phyloP scores from a whole-genome alignment of 2,888 invertebrate species.

The Epiperipatus broadwayi region DNA sequence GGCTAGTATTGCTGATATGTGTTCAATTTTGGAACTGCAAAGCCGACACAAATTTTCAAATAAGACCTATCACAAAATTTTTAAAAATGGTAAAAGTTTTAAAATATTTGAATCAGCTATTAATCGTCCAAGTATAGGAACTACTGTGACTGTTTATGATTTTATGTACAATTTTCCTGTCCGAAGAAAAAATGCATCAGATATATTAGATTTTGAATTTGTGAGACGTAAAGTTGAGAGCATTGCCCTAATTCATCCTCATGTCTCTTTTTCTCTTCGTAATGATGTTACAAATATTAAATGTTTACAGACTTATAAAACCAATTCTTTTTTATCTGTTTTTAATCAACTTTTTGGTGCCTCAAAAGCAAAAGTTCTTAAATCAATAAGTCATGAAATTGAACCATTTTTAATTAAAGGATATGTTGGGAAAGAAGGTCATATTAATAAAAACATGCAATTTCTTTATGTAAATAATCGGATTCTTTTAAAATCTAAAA shows the following conservation, averaged over 20 bases:
- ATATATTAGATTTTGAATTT: conserved; percentile 38
- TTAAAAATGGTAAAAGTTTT: conserved; percentile 33
- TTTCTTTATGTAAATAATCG: conserved; percentile 47
- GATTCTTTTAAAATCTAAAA: conserved; percentile 34
- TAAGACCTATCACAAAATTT: conserved; percentile 40
- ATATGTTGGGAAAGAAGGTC: conserved; percentile 36
- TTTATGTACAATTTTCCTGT: conserved; percentile 44
- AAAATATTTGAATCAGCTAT: conserved; percentile 24
- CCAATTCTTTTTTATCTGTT: conserved; percentile 36
- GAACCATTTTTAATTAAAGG: conserved; percentile 37
- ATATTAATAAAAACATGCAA: conserved; percentile 34
- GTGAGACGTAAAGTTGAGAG: conserved; percentile 40
- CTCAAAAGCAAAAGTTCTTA: conserved; percentile 27
- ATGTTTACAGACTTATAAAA: conserved; percentile 39
- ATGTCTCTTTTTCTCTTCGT: conserved; percentile 43
- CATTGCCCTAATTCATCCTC: conserved; percentile 43
- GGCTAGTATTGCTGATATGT: conserved; percentile 40
- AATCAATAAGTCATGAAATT: conserved; percentile 28
- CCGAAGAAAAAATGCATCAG: conserved; percentile 36
- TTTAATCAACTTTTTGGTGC: conserved; percentile 33
- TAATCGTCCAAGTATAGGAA: conserved; percentile 43
- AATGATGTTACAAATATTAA: conserved; percentile 42
- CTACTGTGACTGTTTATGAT: conserved; percentile 47
- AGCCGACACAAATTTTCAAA: conserved; percentile 32
- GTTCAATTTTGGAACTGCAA: conserved; percentile 39